phyloP scores from a whole-genome alignment of 2,888 invertebrate species.

The Pomacea canaliculata region DNA sequence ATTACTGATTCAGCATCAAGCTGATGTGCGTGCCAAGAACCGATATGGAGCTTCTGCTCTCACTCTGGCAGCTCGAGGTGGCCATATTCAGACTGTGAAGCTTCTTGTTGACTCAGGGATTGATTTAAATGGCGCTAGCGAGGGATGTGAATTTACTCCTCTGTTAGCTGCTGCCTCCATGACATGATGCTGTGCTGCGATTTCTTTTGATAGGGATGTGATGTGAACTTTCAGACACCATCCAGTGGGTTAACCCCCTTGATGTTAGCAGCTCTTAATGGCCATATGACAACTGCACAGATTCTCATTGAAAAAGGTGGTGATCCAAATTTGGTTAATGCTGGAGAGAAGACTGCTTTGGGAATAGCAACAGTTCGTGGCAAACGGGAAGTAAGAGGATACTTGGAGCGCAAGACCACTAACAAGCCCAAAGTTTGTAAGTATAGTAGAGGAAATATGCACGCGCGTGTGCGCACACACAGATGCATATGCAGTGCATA shows the following conservation, averaged over 20 bases:
- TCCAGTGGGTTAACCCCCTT: constrained; percentile 67
- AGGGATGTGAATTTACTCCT: constrained; percentile 66
- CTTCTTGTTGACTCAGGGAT: constrained; percentile 65
- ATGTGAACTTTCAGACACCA: constrained; percentile 66
- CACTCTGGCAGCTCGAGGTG: constrained; percentile 67
- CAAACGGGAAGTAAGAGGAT: constrained; percentile 63
- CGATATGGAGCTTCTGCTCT: constrained; percentile 66
- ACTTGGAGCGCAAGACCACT: constrained; percentile 67
- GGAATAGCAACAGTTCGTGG: constrained; percentile 65
- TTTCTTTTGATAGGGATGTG: constrained; percentile 65
- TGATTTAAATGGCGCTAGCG: constrained; percentile 54
- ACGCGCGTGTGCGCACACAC: background rate
- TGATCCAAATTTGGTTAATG: constrained; percentile 66
- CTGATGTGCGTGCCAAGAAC: constrained; percentile 65
- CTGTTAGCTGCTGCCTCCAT: constrained; percentile 67
- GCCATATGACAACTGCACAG: constrained; percentile 69
- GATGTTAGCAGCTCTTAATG: constrained; percentile 69
- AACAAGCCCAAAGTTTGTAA: constrained; percentile 63
- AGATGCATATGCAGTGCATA: background rate
- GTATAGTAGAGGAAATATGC: constrained; percentile 13
- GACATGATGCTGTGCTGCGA: constrained; percentile 67
- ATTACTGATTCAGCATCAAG: constrained; percentile 66
- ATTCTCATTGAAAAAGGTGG: constrained; percentile 69
- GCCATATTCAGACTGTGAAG: constrained; percentile 64
- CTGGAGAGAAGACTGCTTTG: constrained; percentile 67